Conservation (phyloP, 1,140 invertebrate species). For the honey bee (Apis mellifera) region Amel_HAv3.1 CM009931.2:188001-188500, state of each 20-base stretch:
- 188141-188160: constrained; percentile 48
- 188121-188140: constrained; percentile 65
- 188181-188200: too few relatives aligned
- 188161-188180: background rate
- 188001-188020: constrained; percentile 68
- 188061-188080: constrained; percentile 53
- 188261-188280: background rate
- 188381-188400: too few relatives aligned
- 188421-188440: too few relatives aligned
- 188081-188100: too few relatives aligned
- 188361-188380: background rate
- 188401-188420: too few relatives aligned
- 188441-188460: too few relatives aligned
- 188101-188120: constrained; percentile 60
- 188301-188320: constrained; percentile 28
- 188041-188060: constrained; percentile 1
- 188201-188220: background rate
- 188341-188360: constrained; percentile 44
- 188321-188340: constrained; percentile 56
- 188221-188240: background rate
- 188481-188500: too few relatives aligned
- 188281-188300: background rate
- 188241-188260: constrained; percentile 28
- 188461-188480: too few relatives aligned
- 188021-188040: constrained; percentile 37